Conservation (phyloP, 2,797 vertebrate species). For the Ctenopoma kingsleyae region DNA sequence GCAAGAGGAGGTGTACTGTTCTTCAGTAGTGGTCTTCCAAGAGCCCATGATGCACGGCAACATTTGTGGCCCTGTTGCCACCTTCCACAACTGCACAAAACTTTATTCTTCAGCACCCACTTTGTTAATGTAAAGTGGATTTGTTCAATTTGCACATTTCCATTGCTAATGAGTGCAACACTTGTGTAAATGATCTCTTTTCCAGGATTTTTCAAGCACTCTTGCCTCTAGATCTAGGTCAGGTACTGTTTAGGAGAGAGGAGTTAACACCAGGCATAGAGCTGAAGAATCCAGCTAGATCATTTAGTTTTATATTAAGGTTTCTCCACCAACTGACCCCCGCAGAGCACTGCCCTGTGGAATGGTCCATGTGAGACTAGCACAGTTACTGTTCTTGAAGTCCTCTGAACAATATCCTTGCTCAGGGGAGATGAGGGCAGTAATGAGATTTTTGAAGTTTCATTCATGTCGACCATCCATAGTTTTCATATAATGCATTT, state of each 20-base stretch:
- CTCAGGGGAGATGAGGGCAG: conserved; percentile 28
- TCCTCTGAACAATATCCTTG: conserved; percentile 34
- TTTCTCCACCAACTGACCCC: conserved; percentile 46
- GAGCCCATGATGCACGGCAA: conserved; percentile 66
- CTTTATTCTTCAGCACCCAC: conserved; percentile 44
- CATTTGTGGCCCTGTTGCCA: conserved; percentile 35
- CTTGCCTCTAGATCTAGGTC: conserved; percentile 8
- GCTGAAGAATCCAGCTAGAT: conserved; percentile 52
- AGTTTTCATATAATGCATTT: conserved; percentile 55
- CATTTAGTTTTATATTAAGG: conserved; percentile 38
- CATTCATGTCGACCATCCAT: conserved; percentile 25
- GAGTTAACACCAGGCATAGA: conserved; percentile 32
- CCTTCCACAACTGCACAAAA: conserved; percentile 39
- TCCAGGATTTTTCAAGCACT: conserved; percentile 35
- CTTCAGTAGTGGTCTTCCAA: conserved; percentile 42
- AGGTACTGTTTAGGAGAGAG: conserved; percentile 3
- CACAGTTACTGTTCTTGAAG: conserved; percentile 31
- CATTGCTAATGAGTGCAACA: conserved; percentile 49
- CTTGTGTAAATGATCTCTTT: conserved; percentile 24
- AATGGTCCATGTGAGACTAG: conserved; percentile 42
- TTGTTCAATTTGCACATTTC: conserved; percentile 59
- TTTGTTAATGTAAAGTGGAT: conserved; percentile 30
- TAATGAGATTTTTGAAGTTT: conserved; percentile 41
- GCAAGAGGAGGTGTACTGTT: conserved; percentile 37
- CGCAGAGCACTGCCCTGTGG: conserved; percentile 43